These are phyloP conservation scores for Echinarachnius parma DNA, from an alignment of 53 echinoderm and acorn worm species.

Conservation along the genomic window DNA sequence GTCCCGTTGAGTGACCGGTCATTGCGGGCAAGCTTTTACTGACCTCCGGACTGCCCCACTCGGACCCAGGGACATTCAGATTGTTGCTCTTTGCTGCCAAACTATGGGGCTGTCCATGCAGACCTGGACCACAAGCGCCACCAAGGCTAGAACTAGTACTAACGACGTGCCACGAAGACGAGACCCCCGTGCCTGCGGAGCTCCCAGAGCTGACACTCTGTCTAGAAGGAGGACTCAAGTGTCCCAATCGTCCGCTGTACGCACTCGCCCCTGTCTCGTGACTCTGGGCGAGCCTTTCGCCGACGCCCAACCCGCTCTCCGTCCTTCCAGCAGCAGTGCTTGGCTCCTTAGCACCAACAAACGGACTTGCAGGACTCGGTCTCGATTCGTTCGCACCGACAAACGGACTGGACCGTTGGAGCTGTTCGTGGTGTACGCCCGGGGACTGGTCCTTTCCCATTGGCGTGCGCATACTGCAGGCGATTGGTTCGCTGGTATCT, in stretches of 20 bases:
- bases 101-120: neutral
- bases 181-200: neutral
- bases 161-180: neutral
- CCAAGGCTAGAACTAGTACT: constrained; percentile 23
- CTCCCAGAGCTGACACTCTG: too few species aligned
- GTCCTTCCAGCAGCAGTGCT: constrained; percentile 10
- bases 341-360: constrained; percentile 16
- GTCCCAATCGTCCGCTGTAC: constrained; percentile 5
- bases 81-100: neutral
- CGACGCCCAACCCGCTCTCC: constrained; percentile 1
- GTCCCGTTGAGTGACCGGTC: too few species aligned
- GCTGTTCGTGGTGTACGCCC: constrained; percentile 17
- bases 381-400: constrained; percentile 14
- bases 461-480: neutral
- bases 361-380: constrained; percentile 21
- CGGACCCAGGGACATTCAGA: neutral
- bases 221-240: too few species aligned
- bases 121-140: neutral
- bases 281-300: constrained; percentile 15
- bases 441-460: neutral
- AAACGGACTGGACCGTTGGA: constrained; percentile 16
- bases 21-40: constrained; percentile 17
- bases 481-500: neutral
- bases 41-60: neutral
- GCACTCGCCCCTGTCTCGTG: constrained; percentile 11